These are phyloP conservation scores for Daboia siamensis DNA, from an alignment of 2,113 vertebrate genomes.

Conservation along the genomic window DNA sequence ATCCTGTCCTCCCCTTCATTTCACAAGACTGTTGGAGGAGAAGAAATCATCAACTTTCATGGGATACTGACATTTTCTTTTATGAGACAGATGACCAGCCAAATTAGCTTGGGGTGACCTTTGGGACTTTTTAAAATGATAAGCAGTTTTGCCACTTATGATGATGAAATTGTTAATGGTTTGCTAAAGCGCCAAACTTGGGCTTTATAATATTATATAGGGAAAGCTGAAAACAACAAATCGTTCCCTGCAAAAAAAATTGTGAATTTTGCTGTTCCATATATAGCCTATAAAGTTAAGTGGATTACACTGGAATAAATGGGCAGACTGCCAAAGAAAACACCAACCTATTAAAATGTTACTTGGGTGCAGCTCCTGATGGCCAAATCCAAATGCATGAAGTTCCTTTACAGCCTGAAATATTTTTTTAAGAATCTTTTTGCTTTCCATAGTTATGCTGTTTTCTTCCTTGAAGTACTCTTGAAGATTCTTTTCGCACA, in stretches of 20 bases:
- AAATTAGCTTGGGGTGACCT: neutral
- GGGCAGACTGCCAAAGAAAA: neutral
- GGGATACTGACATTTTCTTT: neutral
- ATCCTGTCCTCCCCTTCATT: neutral
- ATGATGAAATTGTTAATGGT: neutral
- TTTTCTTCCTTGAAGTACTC: conserved; percentile 36
- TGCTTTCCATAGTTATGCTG: conserved; percentile 2
- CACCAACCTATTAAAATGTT: conserved; percentile 67
- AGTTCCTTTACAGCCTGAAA: conserved; percentile 65
- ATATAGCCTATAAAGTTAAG: neutral
- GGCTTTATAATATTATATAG: neutral
- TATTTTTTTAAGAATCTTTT: conserved; percentile 48
- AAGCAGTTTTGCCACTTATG: neutral
- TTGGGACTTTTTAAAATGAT: neutral
- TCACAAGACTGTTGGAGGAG: neutral
- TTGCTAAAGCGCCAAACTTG: neutral
- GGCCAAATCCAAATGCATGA: conserved; percentile 51
- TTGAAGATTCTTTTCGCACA: conserved; percentile 69
- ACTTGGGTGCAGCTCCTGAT: conserved; percentile 64
- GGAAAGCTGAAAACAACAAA: neutral
- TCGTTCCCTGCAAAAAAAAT: neutral
- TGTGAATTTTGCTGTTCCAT: neutral
- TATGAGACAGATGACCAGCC: neutral
- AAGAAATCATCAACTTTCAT: neutral
- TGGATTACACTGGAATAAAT: neutral